phyloP scores from a whole-genome alignment of 2,113 vertebrate species.

The Equus quagga region DNA sequence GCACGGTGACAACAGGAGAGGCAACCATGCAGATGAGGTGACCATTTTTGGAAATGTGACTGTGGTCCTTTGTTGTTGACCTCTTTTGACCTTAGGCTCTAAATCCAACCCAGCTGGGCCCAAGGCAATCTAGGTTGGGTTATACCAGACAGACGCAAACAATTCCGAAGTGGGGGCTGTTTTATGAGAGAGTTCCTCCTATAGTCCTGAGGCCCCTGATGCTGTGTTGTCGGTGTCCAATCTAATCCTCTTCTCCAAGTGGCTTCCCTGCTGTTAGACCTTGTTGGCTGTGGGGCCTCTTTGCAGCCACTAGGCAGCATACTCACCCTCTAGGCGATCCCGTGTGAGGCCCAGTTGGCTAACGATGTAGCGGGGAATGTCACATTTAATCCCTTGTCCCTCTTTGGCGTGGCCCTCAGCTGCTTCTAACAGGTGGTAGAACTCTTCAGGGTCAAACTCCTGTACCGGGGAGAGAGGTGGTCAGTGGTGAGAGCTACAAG shows the following conservation, averaged over 20 bases:
- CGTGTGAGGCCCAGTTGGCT: conserved; percentile 98
- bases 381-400: conserved; percentile 97
- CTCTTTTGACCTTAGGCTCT: conserved; percentile 12
- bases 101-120: background rate
- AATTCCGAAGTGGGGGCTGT: background rate
- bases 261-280: background rate
- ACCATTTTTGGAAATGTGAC: conserved; percentile 39
- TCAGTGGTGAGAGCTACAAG: conserved; percentile 25
- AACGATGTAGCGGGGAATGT: conserved; percentile 98
- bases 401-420: conserved; percentile 99
- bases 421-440: conserved; percentile 98
- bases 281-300: background rate
- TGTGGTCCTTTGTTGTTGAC: background rate
- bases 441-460: conserved; percentile 99
- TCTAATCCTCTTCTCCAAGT: conserved; percentile 24
- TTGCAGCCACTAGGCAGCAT: conserved; percentile 36
- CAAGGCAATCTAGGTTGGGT: background rate
- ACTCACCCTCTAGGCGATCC: conserved; percentile 97
- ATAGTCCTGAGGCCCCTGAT: background rate
- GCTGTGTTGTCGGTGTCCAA: background rate
- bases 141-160: background rate
- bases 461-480: conserved; percentile 81
- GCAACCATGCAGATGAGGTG: background rate
- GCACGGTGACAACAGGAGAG: background rate
- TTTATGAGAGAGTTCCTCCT: background rate